Conservation (phyloP, 2,888 invertebrate species). For the Xanthorhoe spadicearia region DNA sequence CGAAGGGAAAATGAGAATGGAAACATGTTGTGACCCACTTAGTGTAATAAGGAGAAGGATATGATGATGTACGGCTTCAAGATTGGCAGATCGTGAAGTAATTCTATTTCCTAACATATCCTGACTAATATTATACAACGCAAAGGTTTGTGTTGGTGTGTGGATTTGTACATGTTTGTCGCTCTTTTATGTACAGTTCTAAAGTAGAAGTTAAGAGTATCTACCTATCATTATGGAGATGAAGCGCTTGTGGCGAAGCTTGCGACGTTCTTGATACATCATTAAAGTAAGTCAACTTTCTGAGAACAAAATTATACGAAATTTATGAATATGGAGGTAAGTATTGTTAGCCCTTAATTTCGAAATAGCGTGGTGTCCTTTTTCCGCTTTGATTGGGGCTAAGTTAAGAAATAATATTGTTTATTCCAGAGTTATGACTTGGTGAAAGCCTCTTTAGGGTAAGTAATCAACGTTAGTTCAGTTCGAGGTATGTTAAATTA, state of each 20-base stretch:
- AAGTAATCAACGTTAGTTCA: neutral
- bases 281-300: too few species aligned
- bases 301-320: neutral
- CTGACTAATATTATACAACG: too few species aligned
- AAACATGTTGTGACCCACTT: too few species aligned
- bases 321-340: neutral
- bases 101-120: too few species aligned
- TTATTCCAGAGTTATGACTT: slow-evolving; percentile 33
- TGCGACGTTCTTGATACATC: too few species aligned
- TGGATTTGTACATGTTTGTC: neutral
- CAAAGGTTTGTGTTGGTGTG: too few species aligned
- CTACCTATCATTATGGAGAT: too few species aligned
- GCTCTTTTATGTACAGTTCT: neutral
- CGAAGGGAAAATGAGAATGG: too few species aligned
- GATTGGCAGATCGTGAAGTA: neutral
- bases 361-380: slow-evolving; percentile 47
- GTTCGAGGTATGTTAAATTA: too few species aligned
- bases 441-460: slow-evolving; percentile 33
- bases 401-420: slow-evolving; percentile 39
- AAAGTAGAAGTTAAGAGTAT: too few species aligned
- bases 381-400: slow-evolving; percentile 46
- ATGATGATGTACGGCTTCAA: neutral
- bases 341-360: slow-evolving; percentile 41
- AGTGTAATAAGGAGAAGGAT: too few species aligned
- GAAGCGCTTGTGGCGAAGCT: too few species aligned